A percentile compares a stretch with the other conserved stretches of the same genome.
These are phyloP conservation scores for Agelas oroides DNA, from an alignment of 37 sponge, comb jelly and placozoan species.

Conservation along the genomic window DNA sequence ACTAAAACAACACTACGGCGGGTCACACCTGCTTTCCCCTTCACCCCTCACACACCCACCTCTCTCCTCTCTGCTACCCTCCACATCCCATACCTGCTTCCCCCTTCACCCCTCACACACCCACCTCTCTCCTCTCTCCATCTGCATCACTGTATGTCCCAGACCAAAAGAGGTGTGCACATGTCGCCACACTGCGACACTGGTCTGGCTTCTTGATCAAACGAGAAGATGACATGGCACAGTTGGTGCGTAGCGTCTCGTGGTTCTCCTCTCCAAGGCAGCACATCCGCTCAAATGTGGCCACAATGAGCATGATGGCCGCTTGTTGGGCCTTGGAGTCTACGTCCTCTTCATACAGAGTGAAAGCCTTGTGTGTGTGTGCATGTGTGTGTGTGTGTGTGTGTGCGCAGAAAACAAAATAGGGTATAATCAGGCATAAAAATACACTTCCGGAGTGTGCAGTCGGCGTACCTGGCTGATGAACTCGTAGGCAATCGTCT, in stretches of 20 bases:
- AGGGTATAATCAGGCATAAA: neutral
- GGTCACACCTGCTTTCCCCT: no score
- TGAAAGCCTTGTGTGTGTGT: constrained; percentile 75
- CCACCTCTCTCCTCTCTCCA: constrained; percentile 15
- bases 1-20: no score
- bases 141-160: constrained; percentile 52
- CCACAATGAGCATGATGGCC: constrained; percentile 90
- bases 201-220: constrained; percentile 99
- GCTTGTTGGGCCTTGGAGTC: constrained; percentile 94
- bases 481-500: constrained; percentile 97
- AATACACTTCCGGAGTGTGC: constrained; percentile 7
- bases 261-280: constrained; percentile 99
- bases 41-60: no score
- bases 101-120: neutral
- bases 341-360: constrained; percentile 95
- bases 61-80: no score
- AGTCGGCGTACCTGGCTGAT: constrained; percentile 76
- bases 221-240: constrained; percentile 87
- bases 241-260: constrained; percentile 94
- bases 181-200: constrained; percentile 90
- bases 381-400: constrained; percentile 3
- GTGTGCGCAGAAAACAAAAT: neutral
- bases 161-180: constrained; percentile 98
- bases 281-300: constrained; percentile 87
- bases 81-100: neutral